Evolutionary conservation across 2,888 invertebrate species (phyloP).

Genomic region (Podotricha telesiphe): DNA sequence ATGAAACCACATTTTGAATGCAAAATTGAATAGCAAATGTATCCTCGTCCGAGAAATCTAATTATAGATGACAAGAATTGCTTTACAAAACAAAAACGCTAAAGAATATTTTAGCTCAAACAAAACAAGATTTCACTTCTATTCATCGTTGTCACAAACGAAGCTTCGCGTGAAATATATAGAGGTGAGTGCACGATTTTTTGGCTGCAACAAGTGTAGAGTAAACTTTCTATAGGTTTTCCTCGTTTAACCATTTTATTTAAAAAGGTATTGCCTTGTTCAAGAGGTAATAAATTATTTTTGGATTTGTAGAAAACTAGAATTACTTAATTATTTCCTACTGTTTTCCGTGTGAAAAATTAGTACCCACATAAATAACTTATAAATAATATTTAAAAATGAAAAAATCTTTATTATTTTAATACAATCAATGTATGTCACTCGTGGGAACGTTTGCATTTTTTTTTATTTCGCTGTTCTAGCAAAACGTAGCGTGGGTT

Average conservation of each 20-base stretch:
- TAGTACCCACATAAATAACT: neutral
- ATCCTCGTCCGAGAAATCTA: neutral
- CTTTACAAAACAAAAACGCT: neutral
- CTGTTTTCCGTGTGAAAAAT: neutral
- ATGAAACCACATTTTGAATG: neutral
- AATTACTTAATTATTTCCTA: neutral
- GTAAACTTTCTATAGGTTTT: neutral
- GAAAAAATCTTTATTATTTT: too few relatives aligned
- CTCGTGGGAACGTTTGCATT: too few relatives aligned
- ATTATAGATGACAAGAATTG: neutral
- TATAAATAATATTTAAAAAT: too few relatives aligned
- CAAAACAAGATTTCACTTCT: neutral
- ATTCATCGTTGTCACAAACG: neutral
- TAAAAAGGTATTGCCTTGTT: neutral
- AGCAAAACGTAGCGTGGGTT: too few relatives aligned
- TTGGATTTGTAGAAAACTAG: neutral
- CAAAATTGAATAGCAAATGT: neutral
- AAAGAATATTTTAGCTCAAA: neutral
- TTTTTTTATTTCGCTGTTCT: too few relatives aligned
- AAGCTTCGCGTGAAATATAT: neutral
- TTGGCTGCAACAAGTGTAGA: slow-evolving; percentile 1
- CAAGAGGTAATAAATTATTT: neutral
- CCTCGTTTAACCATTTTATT: neutral
- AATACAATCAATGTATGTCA: too few relatives aligned
- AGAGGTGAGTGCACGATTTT: neutral